A percentile compares a stretch with the other conserved stretches of the same genome.
Conservation (phyloP, 2,888 invertebrate genomes). For the Campoplex capitator region DNA sequence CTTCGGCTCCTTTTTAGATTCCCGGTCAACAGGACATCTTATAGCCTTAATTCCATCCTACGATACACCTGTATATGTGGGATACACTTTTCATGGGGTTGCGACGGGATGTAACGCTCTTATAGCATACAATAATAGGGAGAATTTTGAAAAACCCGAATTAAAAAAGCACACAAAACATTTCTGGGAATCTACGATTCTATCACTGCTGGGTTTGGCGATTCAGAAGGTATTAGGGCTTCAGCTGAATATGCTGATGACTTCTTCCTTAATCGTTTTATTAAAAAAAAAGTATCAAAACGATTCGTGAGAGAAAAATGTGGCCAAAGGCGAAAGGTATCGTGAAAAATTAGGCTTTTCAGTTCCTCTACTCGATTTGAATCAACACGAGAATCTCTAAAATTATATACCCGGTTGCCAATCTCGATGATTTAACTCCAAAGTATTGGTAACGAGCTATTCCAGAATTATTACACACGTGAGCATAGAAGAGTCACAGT, state of each 20-base stretch:
- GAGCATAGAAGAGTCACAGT: neutral
- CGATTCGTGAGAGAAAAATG: neutral
- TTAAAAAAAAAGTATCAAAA: neutral
- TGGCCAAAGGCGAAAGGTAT: neutral
- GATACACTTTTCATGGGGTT: slow-evolving; percentile 40
- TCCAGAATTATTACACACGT: neutral
- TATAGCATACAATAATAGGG: slow-evolving; percentile 36
- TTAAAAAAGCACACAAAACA: slow-evolving; percentile 5
- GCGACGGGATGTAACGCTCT: slow-evolving; percentile 47
- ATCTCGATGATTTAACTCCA: neutral
- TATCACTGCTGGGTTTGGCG: neutral
- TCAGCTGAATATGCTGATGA: neutral
- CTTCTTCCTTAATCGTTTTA: neutral
- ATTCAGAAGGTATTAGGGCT: slow-evolving; percentile 4
- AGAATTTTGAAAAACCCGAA: slow-evolving; percentile 48
- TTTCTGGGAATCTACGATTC: slow-evolving; percentile 46
- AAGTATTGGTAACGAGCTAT: neutral
- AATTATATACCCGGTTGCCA: neutral
- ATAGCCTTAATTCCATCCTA: slow-evolving; percentile 48
- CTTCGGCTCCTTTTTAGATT: slow-evolving; percentile 34
- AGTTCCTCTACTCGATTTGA: too few relatives aligned
- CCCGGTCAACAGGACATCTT: slow-evolving; percentile 33
- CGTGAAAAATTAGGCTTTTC: too few relatives aligned
- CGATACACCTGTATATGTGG: slow-evolving; percentile 31
- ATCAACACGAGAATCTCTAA: neutral